Evolutionary conservation across 2,888 invertebrate genomes (phyloP), one percentile per base, ranked within the genome.

Genomic region (Drosophila cracens): DNA sequence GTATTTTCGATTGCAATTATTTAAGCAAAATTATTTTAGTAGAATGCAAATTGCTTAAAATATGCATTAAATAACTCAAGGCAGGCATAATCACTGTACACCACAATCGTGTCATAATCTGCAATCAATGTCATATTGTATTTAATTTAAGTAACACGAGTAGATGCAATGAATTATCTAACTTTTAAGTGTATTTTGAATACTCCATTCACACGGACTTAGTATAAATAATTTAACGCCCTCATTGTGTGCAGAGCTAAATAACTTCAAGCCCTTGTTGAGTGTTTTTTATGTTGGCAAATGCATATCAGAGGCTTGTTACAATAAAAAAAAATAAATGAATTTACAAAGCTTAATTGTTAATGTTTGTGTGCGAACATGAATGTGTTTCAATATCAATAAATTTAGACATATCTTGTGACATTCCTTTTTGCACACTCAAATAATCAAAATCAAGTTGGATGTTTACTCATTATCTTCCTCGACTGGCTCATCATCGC

Each of bases 1-100:
- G 58, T 59, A 63, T 53, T 74, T 64, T 67, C 59, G 59, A 67
- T 70, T 64, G 63, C 76, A 75, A 83, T 73, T 77, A 81, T 83
- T 83, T 77, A 68, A 70, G 76, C 70, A 65, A 65, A 62, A 73
- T 71, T 60, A 67, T 75, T 75, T 63, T 75, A 25, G 46, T 25
- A 61, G 59, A 65, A 57, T 43, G 40, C 67, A 72, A 71, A 62
- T 60, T 65, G 58, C 64, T 68, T 43, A 51, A 78, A 81, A 61
- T 76, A 29, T 63, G 31, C 57, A 58, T 58, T 63, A 53, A 58
- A 68, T 49, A 62, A 54, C 58, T 70, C 38, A 51, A 40, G 11
- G 52, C 49, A 51, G 16, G 6, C 31, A 13, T 29, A 52, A 34
- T 33, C 36, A 31, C 65, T 16, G 18, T 29, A 29, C 36, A 56